Percentiles rank a stretch among this genome's conserved stretches.
Conservation (phyloP, 2,888 invertebrate species). For the Lycophotia porphyrea region DNA sequence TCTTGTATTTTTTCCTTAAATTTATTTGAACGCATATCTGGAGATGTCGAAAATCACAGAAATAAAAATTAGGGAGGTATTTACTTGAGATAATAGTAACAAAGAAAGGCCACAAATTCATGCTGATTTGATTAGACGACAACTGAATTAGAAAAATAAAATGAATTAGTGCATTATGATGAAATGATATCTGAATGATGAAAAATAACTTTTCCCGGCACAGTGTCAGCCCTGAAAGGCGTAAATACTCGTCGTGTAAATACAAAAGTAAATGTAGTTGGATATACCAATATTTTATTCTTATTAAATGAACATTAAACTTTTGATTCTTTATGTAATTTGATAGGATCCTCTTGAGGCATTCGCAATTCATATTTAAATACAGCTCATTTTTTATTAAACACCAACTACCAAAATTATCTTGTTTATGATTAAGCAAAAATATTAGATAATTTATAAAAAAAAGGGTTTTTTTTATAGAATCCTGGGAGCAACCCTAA, state of each 20-base stretch:
- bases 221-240: conserved; percentile 50
- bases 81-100: not conserved
- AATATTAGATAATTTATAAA: conserved; percentile 3
- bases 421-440: not conserved
- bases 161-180: not conserved
- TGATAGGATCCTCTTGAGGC: conserved; percentile 39
- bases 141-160: not conserved
- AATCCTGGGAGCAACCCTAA: conserved; percentile 42
- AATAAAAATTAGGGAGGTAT: not conserved
- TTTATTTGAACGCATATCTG: not conserved
- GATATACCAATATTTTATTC: conserved; percentile 40
- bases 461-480: not conserved
- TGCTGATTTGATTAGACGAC: not conserved
- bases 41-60: not conserved
- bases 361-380: conserved; percentile 36
- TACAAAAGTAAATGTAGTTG: conserved; percentile 42
- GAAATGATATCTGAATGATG: too few relatives aligned
- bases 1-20: not conserved
- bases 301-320: conserved; percentile 41
- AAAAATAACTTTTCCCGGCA: not conserved
- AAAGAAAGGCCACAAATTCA: not conserved
- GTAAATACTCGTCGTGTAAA: conserved; percentile 49
- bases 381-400: conserved; percentile 6
- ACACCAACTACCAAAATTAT: conserved; percentile 5
- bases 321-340: conserved; percentile 26